phyloP scores from a whole-genome alignment of 1,140 invertebrate genomes.

The Ceratina australensis region DNA sequence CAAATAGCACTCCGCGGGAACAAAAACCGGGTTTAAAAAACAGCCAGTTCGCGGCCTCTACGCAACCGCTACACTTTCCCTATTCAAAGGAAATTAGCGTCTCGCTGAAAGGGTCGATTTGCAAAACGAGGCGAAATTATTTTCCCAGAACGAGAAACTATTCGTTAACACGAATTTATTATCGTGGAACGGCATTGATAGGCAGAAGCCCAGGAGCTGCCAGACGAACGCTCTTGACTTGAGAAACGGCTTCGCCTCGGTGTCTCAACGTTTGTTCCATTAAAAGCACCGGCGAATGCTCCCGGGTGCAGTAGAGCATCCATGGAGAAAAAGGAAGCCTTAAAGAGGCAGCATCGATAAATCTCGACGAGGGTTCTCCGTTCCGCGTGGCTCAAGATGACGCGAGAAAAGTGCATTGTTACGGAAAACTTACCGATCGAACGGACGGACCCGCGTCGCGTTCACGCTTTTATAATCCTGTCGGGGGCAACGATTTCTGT shows the following conservation, averaged over 20 bases:
- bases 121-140: background rate
- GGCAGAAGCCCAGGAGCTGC: slow-evolving; percentile 42
- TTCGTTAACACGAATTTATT: slow-evolving; percentile 14
- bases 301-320: slow-evolving; percentile 50
- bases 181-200: slow-evolving; percentile 28
- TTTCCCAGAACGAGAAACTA: background rate
- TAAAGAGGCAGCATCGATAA: slow-evolving; percentile 60
- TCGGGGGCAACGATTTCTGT: background rate
- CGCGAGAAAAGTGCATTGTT: slow-evolving; percentile 50
- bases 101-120: background rate
- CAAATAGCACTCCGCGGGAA: too few species aligned
- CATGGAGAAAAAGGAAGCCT: slow-evolving; percentile 46
- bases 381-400: slow-evolving; percentile 38
- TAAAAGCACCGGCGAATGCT: slow-evolving; percentile 55
- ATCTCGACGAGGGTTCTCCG: slow-evolving; percentile 52
- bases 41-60: background rate
- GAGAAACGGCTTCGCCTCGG: slow-evolving; percentile 49
- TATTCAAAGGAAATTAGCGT: background rate
- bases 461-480: slow-evolving; percentile 11
- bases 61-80: background rate
- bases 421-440: slow-evolving; percentile 25
- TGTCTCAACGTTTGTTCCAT: slow-evolving; percentile 58
- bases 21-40: too few species aligned
- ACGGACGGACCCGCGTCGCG: background rate
- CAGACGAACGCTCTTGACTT: slow-evolving; percentile 40